These are phyloP conservation scores for Orchestia grillus DNA, from an alignment of 1,140 invertebrate genomes.

Conservation along the genomic window DNA sequence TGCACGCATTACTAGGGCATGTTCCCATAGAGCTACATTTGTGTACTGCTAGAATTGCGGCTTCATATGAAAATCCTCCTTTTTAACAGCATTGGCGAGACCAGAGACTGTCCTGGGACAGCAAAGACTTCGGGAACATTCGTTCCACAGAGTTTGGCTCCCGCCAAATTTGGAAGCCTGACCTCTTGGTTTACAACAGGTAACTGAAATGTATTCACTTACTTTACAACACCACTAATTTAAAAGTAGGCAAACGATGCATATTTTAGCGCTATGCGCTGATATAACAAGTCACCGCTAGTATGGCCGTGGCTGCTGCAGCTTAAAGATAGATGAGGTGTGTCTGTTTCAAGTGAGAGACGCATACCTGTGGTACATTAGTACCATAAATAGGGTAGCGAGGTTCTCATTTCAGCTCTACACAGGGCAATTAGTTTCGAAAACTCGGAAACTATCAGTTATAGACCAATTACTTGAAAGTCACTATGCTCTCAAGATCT, in stretches of 20 bases:
- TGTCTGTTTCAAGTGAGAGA: background rate
- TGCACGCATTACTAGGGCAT: background rate
- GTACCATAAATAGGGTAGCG: background rate
- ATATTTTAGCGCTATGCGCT: background rate
- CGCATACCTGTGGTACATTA: too few species aligned
- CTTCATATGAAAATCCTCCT: background rate
- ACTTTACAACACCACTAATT: background rate
- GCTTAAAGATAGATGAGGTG: background rate
- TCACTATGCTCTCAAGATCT: background rate
- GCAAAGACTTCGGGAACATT: constrained; percentile 70
- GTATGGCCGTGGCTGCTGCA: background rate
- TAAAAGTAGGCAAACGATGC: background rate
- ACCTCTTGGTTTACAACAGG: constrained; percentile 73
- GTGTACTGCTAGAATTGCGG: background rate
- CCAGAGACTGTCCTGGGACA: constrained; percentile 71
- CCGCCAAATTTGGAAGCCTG: constrained; percentile 72
- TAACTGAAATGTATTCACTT: constrained; percentile 57
- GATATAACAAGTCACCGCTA: background rate
- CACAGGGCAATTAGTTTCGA: background rate
- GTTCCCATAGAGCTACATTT: background rate
- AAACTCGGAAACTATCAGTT: background rate
- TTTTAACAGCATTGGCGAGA: constrained; percentile 70
- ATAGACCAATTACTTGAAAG: background rate
- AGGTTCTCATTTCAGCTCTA: background rate
- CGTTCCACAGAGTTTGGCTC: constrained; percentile 70